Evolutionary conservation across 2,888 invertebrate genomes (phyloP).

Genomic region (Caenorhabditis japonica): DNA sequence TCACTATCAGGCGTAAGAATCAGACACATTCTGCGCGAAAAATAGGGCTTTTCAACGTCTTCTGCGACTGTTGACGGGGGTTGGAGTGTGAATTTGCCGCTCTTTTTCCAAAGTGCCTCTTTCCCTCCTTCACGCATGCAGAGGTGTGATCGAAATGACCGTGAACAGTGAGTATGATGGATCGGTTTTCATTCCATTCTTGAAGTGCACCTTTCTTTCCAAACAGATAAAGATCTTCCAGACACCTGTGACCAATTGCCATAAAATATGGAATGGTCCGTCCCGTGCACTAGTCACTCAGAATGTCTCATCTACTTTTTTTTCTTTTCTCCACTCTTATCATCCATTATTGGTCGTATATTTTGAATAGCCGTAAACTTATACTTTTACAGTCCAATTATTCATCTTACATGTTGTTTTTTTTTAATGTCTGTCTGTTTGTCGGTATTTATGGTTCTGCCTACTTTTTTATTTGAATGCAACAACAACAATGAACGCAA

Average conservation of each 20-base stretch:
- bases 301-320: constrained; percentile 8
- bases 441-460: constrained; percentile 4
- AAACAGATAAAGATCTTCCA: constrained; percentile 28
- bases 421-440: constrained; percentile 8
- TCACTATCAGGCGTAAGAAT: constrained; percentile 53
- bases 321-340: not conserved
- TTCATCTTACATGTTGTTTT: constrained; percentile 1
- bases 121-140: constrained; percentile 11
- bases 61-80: constrained; percentile 14
- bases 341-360: not conserved
- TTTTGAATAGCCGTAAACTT: not conserved
- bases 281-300: not conserved
- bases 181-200: constrained; percentile 16
- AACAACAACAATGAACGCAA: constrained; percentile 27
- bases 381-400: constrained; percentile 23
- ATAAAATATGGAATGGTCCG: not conserved
- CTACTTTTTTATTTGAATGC: constrained; percentile 10
- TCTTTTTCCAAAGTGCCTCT: not conserved
- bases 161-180: constrained; percentile 36
- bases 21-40: constrained; percentile 52
- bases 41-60: constrained; percentile 39
- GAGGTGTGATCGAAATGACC: constrained; percentile 27
- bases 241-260: constrained; percentile 32
- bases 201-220: constrained; percentile 17
- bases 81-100: constrained; percentile 39